Evolutionary conservation across 2,888 invertebrate species (phyloP), one percentile per base, ranked within the genome.

Genomic region (Pterostichus niger): DNA sequence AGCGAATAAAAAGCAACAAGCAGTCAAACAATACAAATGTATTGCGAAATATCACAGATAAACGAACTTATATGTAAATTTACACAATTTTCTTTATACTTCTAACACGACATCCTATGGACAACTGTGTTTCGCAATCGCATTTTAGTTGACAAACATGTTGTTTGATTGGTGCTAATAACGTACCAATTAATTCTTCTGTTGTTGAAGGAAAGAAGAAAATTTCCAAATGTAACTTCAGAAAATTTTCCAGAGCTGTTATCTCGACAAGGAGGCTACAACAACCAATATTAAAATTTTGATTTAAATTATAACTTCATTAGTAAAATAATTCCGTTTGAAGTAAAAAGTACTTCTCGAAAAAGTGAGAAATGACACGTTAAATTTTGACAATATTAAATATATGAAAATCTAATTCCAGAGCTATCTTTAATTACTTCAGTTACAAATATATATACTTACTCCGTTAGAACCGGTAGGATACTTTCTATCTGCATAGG

Each of bases 401-500:
- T 46, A 61, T 71, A 46, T 64, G 44, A 54, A 56, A 15, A 81
- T 71, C 49, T 17, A 46, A 15, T 7, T 44, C 44, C 71, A 71
- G 6, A 17, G 71, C 44, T 46, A 17, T 17, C 71, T 64, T n/a
- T 2, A 49, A 49, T 17, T 5, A 17, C 9, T 17, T 13, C 1
- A 56, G 0, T 56, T 35, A 24, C 15, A 52, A 61, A 33, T 35
- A 4, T 13, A 9, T 13, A 24, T 77, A 77, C 82, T 84, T 61
- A 73, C 82, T 82, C 73, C 10, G 91, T 90, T 6, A 94, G 91
- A 2, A 90, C 90, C n/a, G 91, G 90, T 7, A 92, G 88, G 10
- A 95, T 90, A 49, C 91, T 91, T 84, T 93, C 92, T 4, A 94
- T 89, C 86, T 93, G 93, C 92, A 93, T 92, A 4, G 94, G 93